Percentiles rank a stretch among this genome's conserved stretches.
phyloP scores from a whole-genome alignment of 1,140 invertebrate genomes.

The Bombus soroeensis region DNA sequence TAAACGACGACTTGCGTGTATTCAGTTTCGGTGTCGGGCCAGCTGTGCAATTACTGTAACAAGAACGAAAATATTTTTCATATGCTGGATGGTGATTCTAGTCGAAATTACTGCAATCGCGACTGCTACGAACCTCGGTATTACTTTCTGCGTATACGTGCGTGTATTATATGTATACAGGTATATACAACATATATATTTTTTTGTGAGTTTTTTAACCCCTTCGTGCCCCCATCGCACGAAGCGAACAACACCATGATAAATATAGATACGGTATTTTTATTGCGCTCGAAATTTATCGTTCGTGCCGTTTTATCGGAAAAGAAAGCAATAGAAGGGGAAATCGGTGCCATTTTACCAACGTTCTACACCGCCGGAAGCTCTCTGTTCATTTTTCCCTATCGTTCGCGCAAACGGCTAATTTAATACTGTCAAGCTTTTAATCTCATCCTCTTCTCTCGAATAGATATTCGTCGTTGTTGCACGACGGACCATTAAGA shows the following conservation, averaged over 20 bases:
- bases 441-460: not conserved
- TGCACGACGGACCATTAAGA: not conserved
- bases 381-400: not conserved
- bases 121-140: not conserved
- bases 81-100: constrained; percentile 3
- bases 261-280: constrained; percentile 36
- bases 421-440: constrained; percentile 14
- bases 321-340: not conserved
- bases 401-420: not conserved
- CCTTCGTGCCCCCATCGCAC: not conserved
- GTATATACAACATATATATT: not conserved
- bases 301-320: constrained; percentile 8
- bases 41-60: constrained; percentile 19
- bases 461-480: not conserved
- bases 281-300: constrained; percentile 22
- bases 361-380: too few species aligned
- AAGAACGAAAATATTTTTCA: constrained; percentile 21
- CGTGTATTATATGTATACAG: not conserved
- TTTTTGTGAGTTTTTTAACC: constrained; percentile 4
- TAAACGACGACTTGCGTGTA: constrained; percentile 31
- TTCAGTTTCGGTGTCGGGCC: not conserved
- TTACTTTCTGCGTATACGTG: not conserved
- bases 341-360: constrained; percentile 12
- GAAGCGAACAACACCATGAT: constrained; percentile 27
- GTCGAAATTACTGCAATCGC: constrained; percentile 25